A percentile compares a stretch with the other conserved stretches of the same genome.
Evolutionary conservation across 2,797 vertebrate species (phyloP).

Genomic region (Enteromius radiatus): DNA sequence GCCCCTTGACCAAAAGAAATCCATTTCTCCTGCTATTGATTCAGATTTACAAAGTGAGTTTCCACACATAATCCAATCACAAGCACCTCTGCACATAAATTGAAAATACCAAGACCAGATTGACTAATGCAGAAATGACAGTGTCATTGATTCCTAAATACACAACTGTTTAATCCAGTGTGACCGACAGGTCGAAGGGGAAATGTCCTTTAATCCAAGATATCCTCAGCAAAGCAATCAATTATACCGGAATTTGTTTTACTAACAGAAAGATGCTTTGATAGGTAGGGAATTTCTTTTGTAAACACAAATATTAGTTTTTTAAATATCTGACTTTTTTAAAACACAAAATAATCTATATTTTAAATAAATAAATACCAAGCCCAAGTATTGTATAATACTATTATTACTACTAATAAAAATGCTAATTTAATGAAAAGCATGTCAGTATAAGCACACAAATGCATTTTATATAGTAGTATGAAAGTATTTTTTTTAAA

Average conservation of each 20-base stretch:
- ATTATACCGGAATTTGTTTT: not conserved
- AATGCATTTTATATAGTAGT: not conserved
- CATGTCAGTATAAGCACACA: not conserved
- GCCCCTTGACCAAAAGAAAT: constrained; percentile 24
- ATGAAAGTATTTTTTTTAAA: not conserved
- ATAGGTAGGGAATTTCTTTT: not conserved
- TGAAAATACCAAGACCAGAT: constrained; percentile 18
- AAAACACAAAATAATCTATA: not conserved
- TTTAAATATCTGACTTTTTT: not conserved
- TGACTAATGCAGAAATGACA: constrained; percentile 44
- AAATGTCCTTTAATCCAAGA: constrained; percentile 15
- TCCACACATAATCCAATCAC: constrained; percentile 28
- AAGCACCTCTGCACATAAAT: constrained; percentile 6
- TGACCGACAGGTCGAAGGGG: constrained; percentile 5
- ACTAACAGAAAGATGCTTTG: not conserved
- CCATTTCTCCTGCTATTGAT: not conserved
- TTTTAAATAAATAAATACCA: not conserved
- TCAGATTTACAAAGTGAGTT: constrained; percentile 31
- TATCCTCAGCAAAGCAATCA: constrained; percentile 13
- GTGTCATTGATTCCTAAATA: constrained; percentile 26
- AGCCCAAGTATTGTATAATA: not conserved
- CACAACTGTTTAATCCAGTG: constrained; percentile 32
- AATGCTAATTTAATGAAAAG: not conserved
- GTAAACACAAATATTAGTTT: not conserved
- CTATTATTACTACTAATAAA: not conserved